Conservation (phyloP, 53 echinoderm and acorn worm genomes). For the Holothuria scabra region DNA sequence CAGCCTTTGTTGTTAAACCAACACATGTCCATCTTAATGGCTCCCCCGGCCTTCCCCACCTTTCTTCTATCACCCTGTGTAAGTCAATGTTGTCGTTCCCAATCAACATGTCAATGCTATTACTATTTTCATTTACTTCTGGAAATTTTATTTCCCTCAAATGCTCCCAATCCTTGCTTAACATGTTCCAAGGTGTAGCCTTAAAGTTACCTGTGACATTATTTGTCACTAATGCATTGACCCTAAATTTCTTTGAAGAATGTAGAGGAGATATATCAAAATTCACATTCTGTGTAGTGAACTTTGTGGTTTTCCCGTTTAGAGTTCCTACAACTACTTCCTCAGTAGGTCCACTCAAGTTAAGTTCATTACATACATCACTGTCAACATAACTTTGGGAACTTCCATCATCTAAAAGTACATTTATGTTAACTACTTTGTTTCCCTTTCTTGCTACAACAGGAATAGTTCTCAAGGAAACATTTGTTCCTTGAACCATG, state of each 20-base stretch:
- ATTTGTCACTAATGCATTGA: conserved; percentile 20
- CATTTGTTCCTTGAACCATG: too few species aligned
- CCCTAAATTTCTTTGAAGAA: background rate
- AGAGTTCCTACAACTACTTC: conserved; percentile 37
- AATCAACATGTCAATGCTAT: conserved; percentile 39
- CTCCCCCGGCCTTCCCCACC: conserved; percentile 1
- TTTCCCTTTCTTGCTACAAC: conserved; percentile 38
- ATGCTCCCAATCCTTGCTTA: conserved; percentile 8
- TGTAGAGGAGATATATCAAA: conserved; percentile 9
- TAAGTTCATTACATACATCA: conserved; percentile 39
- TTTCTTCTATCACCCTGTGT: background rate
- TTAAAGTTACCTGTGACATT: conserved; percentile 1
- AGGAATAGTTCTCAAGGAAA: conserved; percentile 35
- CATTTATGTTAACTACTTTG: conserved; percentile 37
- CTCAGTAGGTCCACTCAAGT: conserved; percentile 15
- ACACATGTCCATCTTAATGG: conserved; percentile 24
- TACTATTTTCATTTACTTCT: conserved; percentile 6
- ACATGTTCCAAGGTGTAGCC: background rate
- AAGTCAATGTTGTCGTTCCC: conserved; percentile 31
- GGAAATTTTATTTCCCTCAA: conserved; percentile 8
- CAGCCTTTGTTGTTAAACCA: background rate
- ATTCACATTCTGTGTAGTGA: conserved; percentile 33
- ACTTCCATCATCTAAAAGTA: conserved; percentile 50
- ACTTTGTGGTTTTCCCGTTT: conserved; percentile 25
- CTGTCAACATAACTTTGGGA: conserved; percentile 58